These are phyloP conservation scores for Seriola rivoliana DNA, from an alignment of 2,113 vertebrate species.

Conservation along the genomic window DNA sequence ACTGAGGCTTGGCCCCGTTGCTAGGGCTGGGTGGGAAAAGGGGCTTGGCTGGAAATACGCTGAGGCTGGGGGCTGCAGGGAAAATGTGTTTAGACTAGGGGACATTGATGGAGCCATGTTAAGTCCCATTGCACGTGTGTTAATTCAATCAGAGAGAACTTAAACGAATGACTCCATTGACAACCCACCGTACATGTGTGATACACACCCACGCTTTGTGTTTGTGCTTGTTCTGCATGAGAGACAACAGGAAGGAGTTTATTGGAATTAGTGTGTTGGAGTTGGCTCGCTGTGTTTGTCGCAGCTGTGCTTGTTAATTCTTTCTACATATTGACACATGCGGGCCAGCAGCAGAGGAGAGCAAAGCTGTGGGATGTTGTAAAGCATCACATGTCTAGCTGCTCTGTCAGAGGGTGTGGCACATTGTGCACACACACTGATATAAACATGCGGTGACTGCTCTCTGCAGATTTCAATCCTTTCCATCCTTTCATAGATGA, in stretches of 20 bases:
- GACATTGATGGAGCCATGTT: constrained; percentile 39
- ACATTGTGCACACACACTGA: constrained; percentile 7
- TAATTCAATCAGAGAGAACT: constrained; percentile 27
- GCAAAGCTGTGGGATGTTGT: constrained; percentile 37
- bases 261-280: constrained; percentile 54
- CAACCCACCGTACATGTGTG: not conserved
- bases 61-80: constrained; percentile 30
- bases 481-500: constrained; percentile 8
- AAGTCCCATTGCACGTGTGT: constrained; percentile 6
- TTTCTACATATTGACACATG: constrained; percentile 56
- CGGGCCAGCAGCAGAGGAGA: constrained; percentile 45
- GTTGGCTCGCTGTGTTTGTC: constrained; percentile 55
- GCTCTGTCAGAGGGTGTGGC: constrained; percentile 58
- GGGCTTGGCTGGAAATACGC: constrained; percentile 47
- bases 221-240: constrained; percentile 41
- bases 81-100: constrained; percentile 40
- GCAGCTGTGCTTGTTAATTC: constrained; percentile 75
- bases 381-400: constrained; percentile 36
- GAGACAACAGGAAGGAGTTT: constrained; percentile 38
- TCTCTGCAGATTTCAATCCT: constrained; percentile 15
- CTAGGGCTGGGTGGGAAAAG: constrained; percentile 58
- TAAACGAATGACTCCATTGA: constrained; percentile 10
- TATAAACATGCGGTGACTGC: constrained; percentile 17
- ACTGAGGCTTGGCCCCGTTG: constrained; percentile 59
- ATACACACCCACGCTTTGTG: constrained; percentile 7